Evolutionary conservation across 2,888 invertebrate genomes (phyloP).

Genomic region (Plebejus anna): DNA sequence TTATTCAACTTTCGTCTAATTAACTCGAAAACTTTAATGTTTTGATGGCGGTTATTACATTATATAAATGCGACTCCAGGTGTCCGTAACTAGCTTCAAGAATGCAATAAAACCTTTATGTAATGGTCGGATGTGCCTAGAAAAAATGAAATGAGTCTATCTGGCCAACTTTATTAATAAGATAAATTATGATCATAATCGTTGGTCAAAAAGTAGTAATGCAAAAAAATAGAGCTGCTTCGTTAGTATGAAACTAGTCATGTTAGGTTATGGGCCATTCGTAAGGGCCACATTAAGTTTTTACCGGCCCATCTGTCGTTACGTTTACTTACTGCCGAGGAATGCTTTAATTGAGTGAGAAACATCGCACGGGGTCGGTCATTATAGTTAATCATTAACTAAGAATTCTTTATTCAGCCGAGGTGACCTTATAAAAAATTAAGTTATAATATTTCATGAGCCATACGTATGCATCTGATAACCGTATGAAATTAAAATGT

Average conservation of each 20-base stretch:
- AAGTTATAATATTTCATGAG: constrained; percentile 20
- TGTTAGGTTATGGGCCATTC: constrained; percentile 49
- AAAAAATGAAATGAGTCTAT: constrained; percentile 42
- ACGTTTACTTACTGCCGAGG: constrained; percentile 45
- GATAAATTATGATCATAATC: constrained; percentile 48
- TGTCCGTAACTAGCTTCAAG: constrained; percentile 38
- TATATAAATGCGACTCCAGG: constrained; percentile 38
- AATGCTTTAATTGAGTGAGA: constrained; percentile 69
- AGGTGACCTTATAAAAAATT: constrained; percentile 10
- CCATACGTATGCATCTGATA: constrained; percentile 24
- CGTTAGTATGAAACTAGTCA: constrained; percentile 45
- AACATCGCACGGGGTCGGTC: constrained; percentile 51
- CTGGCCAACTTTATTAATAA: constrained; percentile 47
- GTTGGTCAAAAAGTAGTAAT: constrained; percentile 45
- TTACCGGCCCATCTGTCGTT: constrained; percentile 59
- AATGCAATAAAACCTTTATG: constrained; percentile 38
- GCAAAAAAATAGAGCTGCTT: constrained; percentile 49
- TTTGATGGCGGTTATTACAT: constrained; percentile 46
- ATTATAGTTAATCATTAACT: constrained; percentile 53
- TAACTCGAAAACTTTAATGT: constrained; percentile 41
- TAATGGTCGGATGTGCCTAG: constrained; percentile 38
- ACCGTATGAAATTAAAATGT: constrained; percentile 12
- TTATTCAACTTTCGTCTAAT: constrained; percentile 56
- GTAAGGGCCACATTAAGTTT: constrained; percentile 54
- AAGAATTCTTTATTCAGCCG: constrained; percentile 36